Evolutionary conservation across 2,888 invertebrate species (phyloP), one percentile per base, ranked within the genome.

Genomic region (Trissolcus japonicus): DNA sequence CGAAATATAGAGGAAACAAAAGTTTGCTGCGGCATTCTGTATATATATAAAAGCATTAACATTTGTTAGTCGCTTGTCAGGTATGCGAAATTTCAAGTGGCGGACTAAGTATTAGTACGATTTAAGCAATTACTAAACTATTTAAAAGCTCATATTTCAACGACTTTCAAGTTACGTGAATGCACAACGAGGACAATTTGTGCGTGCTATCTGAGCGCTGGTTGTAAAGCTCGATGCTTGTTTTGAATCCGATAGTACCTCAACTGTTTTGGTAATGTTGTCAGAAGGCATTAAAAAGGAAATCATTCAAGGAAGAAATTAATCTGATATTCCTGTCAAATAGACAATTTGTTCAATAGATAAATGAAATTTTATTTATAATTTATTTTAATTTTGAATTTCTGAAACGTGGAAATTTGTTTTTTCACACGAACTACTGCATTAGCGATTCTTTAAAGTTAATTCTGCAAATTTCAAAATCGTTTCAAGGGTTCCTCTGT

Each of bases 101-200:
- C 61, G 25, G 66, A 69, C 65, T 55, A 74, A 76, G 51, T 78
- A 74, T 78, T 74, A 78, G 74, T 78, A 62, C 66, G 74, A 78
- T 74, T 71, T 60, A 46, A 66, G 71, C 71, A 74, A 78, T 78
- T 78, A 71, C 48, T 48, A 50, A 74, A 78, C 69, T 71, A 71
- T 74, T 78, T 65, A 62, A 61, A 61, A 66, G 66, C 71, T 62
- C 74, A 66, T 66, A 74, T 66, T 78, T 71, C 65, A 57, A 69
- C 73, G 73, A 65, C 73, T 67, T 66, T 61, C 35, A 13, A 43
- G 57, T 40, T 40, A 46, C 25, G 19, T 7, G 57, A 35, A 40
- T 46, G 19, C 48, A 40, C 53, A 11, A 43, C 56, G 46, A 14
- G 16, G 57, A 65, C 55, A 68, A 59, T 68, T 65, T 56, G 59